Evolutionary conservation across 2,797 vertebrate species (phyloP).

Genomic region (Loris lydekkerianus): DNA sequence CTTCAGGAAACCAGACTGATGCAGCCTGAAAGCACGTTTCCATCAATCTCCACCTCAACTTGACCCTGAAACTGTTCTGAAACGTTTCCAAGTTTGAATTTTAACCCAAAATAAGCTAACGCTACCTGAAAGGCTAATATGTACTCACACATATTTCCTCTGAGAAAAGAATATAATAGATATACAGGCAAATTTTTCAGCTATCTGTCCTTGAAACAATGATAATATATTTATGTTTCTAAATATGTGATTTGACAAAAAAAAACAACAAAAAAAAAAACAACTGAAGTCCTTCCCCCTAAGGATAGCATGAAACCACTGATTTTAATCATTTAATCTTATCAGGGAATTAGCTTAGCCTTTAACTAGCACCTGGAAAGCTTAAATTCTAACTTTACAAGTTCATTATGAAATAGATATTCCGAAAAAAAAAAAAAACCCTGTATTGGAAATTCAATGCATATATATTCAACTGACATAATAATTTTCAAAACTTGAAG

Average conservation of each 20-base stretch:
- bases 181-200: slow-evolving; percentile 26
- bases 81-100: slow-evolving; percentile 55
- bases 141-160: not conserved
- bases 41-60: slow-evolving; percentile 14
- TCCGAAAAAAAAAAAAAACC: not conserved
- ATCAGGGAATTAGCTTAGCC: slow-evolving; percentile 60
- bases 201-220: slow-evolving; percentile 68
- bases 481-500: slow-evolving; percentile 19
- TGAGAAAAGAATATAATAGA: slow-evolving; percentile 69
- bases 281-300: slow-evolving; percentile 41
- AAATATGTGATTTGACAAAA: slow-evolving; percentile 47
- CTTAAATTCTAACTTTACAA: slow-evolving; percentile 66
- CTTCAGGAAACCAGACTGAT: not conserved
- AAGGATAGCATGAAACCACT: slow-evolving; percentile 12
- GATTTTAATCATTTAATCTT: slow-evolving; percentile 64
- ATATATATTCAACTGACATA: not conserved
- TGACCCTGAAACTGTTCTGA: slow-evolving; percentile 44
- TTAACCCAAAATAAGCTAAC: slow-evolving; percentile 47
- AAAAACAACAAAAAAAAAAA: slow-evolving; percentile 19
- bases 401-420: slow-evolving; percentile 62
- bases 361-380: slow-evolving; percentile 71
- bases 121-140: not conserved
- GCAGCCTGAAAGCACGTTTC: slow-evolving; percentile 24
- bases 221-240: slow-evolving; percentile 60
- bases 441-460: not conserved